Percentiles rank a stretch among this genome's conserved stretches.
These are phyloP conservation scores for Pemphredon lugubris DNA, from an alignment of 2,888 invertebrate genomes.

Conservation along the genomic window DNA sequence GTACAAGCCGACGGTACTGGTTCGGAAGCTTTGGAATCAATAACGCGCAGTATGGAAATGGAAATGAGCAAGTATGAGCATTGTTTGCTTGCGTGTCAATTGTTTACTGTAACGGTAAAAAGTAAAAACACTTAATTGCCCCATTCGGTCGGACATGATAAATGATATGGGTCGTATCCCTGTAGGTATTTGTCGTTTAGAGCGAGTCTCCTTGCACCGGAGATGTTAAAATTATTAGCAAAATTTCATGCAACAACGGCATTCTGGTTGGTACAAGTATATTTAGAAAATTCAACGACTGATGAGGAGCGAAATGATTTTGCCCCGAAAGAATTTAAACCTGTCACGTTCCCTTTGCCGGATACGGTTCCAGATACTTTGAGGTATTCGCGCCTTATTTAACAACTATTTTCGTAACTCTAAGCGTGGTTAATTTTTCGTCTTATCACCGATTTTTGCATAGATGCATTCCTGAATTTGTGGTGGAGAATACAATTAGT, in stretches of 20 bases:
- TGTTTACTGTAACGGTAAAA: no score
- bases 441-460: no score
- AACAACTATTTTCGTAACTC: background rate
- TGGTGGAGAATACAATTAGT: constrained; percentile 93
- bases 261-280: constrained; percentile 93
- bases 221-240: constrained; percentile 86
- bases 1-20: constrained; percentile 83
- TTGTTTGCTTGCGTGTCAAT: no score
- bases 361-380: constrained; percentile 86
- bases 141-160: background rate
- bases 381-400: constrained; percentile 80
- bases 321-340: constrained; percentile 84
- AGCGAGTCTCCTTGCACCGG: constrained; percentile 89
- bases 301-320: constrained; percentile 79
- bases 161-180: background rate
- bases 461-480: constrained; percentile 94
- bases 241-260: constrained; percentile 91
- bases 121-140: background rate
- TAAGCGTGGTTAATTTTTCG: background rate
- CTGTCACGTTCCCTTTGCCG: constrained; percentile 85
- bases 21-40: constrained; percentile 83
- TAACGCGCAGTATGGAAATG: constrained; percentile 85
- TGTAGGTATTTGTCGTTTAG: constrained; percentile 87
- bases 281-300: constrained; percentile 81
- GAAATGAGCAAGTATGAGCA: constrained; percentile 85